Percentiles rank a stretch among this genome's conserved stretches.
Evolutionary conservation across 2,113 vertebrate species (phyloP).

Genomic region (Apeltes quadracus): DNA sequence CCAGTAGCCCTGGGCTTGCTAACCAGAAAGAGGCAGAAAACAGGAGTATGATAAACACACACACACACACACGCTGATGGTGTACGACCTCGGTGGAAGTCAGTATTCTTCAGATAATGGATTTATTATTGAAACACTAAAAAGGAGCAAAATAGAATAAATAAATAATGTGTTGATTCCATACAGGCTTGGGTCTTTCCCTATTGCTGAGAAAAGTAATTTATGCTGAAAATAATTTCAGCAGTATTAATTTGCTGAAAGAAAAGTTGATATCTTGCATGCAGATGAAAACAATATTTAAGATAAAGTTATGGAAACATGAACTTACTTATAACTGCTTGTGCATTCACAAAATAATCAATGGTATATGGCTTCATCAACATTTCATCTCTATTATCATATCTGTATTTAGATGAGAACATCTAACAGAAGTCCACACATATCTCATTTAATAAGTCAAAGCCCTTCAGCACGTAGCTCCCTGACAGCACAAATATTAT

Average conservation of each 20-base stretch:
- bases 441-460: constrained; percentile 31
- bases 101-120: constrained; percentile 33
- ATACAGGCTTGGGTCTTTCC: not conserved
- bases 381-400: not conserved
- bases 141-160: not conserved
- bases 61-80: constrained; percentile 39
- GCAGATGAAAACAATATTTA: not conserved
- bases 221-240: constrained; percentile 3
- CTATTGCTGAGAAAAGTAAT: constrained; percentile 10
- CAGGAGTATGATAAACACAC: constrained; percentile 16
- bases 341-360: not conserved
- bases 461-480: constrained; percentile 11
- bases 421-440: constrained; percentile 16
- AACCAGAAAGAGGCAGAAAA: constrained; percentile 57
- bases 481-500: constrained; percentile 38
- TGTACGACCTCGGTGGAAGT: constrained; percentile 40
- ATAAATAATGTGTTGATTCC: not conserved
- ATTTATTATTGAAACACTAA: constrained; percentile 36
- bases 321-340: no score
- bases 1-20: constrained; percentile 63
- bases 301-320: not conserved
- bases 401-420: not conserved
- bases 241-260: constrained; percentile 1
- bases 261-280: constrained; percentile 16
- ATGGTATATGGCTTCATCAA: not conserved